phyloP scores from a whole-genome alignment of 2,113 vertebrate species.

The Syngnathus typhle region DNA sequence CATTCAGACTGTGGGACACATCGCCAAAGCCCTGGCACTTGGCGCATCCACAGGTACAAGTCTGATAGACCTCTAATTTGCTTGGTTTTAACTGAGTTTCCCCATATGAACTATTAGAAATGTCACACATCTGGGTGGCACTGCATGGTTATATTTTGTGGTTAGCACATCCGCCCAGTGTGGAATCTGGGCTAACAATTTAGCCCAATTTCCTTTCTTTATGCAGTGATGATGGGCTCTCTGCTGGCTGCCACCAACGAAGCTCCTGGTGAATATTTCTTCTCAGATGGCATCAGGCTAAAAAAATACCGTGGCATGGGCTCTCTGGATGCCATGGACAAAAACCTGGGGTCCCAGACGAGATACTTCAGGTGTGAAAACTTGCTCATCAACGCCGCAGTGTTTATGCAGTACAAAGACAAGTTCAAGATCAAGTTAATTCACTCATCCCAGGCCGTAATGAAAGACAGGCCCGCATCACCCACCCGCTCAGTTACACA shows the following conservation, averaged over 20 bases:
- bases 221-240: constrained; percentile 96
- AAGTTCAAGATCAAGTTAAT: background rate
- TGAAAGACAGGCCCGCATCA: too few relatives aligned
- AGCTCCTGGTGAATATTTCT: constrained; percentile 95
- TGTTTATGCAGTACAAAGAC: background rate
- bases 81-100: background rate
- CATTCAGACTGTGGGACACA: constrained; percentile 92
- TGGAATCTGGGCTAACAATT: background rate
- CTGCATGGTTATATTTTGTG: too few relatives aligned
- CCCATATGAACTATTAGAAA: background rate
- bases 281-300: constrained; percentile 92
- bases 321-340: constrained; percentile 97
- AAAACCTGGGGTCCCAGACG: constrained; percentile 93
- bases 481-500: too few relatives aligned
- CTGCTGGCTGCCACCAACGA: constrained; percentile 92
- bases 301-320: constrained; percentile 98
- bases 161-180: background rate
- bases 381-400: background rate
- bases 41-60: constrained; percentile 89
- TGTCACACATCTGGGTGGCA: background rate
- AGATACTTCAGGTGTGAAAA: constrained; percentile 78
- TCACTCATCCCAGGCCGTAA: too few relatives aligned
- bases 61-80: background rate
- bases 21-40: constrained; percentile 88
- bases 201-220: background rate